Base-by-base conservation (phyloP, 1,140 invertebrate species). In the Bombus pyrosoma region DNA sequence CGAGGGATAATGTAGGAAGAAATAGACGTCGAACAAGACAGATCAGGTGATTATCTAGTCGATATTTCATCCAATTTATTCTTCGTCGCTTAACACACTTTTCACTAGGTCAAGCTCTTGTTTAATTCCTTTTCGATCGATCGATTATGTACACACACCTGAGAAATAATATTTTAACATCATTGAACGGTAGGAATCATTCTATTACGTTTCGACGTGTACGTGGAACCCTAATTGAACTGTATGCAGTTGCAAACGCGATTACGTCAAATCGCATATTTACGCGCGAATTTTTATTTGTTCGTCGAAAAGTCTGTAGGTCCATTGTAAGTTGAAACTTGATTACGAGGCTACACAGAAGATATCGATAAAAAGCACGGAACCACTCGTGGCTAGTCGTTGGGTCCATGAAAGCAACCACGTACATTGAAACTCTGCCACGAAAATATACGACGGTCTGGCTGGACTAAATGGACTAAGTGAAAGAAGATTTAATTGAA, bases 401-500 rank as follows among this genome's bases (percentile, higher is more conserved):
- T 53, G 47, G 18, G 47, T 57, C 28, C 71, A 59, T 62, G 57
- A 77, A 78, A 57, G 64, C 81, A 73, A 53, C 47, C 47, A 53
- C 47, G 39, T 28, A 84, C 25, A 43, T 32, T 53, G 47, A 53
- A 22, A 53, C 18, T 53, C 47, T 53, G 22, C 62, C 62, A 22
- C 41, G 73, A 83, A 68, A 83, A 76, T 83, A 75, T 75, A 83
- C 41, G 41, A 13, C 69, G n/a, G 34, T 59, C 66, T n/a, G 68
- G 41, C 72, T n/a, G 39, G 57, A 18, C 8, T 64, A 79, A 68
- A 82, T 72, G 87, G 53, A n/a, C 47, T 47, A 62, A 41, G 10
- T 66, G 74, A 75, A 81, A 69, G 73, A 53, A 74, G 87, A 62
- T 83, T 89, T 89, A 89, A 89, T 89, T 80, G 88, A 87, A 89